These are phyloP conservation scores for Holacanthus passer DNA, from an alignment of 2,113 vertebrate genomes.

Conservation along the genomic window DNA sequence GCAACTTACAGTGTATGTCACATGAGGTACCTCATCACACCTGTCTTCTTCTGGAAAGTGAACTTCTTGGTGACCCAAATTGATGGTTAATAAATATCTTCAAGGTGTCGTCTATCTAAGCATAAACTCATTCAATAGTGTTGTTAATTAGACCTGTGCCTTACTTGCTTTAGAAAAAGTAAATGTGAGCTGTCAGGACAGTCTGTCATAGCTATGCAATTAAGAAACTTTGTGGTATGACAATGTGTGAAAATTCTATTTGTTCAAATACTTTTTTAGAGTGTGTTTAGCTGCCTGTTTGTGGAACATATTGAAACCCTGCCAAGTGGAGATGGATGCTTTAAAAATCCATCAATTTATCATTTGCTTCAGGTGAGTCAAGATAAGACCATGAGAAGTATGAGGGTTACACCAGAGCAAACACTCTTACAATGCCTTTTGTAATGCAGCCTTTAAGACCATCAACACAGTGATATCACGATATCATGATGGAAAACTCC, in stretches of 20 bases:
- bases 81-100: background rate
- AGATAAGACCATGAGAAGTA: background rate
- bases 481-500: background rate
- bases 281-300: background rate
- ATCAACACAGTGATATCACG: background rate
- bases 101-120: background rate
- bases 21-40: no score
- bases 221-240: background rate
- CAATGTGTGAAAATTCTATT: background rate
- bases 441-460: background rate
- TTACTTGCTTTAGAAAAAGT: background rate
- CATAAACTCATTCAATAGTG: background rate
- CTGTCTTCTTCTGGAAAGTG: background rate
- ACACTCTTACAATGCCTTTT: background rate
- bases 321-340: background rate
- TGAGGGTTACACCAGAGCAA: background rate
- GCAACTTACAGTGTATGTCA: no score
- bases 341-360: background rate
- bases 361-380: background rate
- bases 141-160: background rate
- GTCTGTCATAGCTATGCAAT: background rate
- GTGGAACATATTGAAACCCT: background rate
- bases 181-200: background rate
- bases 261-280: background rate
- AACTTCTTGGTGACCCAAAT: background rate